Base-by-base conservation (phyloP, 2,113 vertebrate genomes). In the Stegostoma tigrinum region DNA sequence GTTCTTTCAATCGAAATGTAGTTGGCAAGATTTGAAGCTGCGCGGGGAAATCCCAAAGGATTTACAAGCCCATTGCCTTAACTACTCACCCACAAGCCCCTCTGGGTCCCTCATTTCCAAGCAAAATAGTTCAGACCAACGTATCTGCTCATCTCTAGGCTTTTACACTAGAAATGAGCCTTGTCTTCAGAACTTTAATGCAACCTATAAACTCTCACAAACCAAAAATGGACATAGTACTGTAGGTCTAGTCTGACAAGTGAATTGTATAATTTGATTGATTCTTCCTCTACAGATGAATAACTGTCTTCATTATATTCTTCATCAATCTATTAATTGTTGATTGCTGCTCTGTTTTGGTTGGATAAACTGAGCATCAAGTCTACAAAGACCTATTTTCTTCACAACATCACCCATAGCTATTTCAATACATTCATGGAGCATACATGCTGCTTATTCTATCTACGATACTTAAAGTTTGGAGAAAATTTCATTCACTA, bases 371-470 rank as follows among this genome's bases (percentile, higher is more conserved):
- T 42, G n/a, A 38, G 75, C 75, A 80, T 80, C 12, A 80, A 80
- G 34, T 80, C 75, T 34, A 34, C 30, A 14, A 80, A 83, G 78
- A 42, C n/a, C 38, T 42, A 19, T 38, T 83, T 83, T 17, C n/a
- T 83, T 83, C 55, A 12, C 0, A 61, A 61, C 55, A 61, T 83
- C 78, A 38, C 14, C 75, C 12, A n/a, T 5, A 83, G n/a, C 14
- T n/a, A 83, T 83, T 83, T 83, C n/a, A 83, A 83, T 38, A 83
- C n/a, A 83, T 83, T 83, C 78, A 83, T 83, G 78, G 78, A 83
- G 34, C 15, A 80, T 4, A 14, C n/a, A 15, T 38, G 75, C 5
- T n/a, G 34, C 2, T 15, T n/a, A 17, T 80, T 80, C 34, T 15
- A 80, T 38, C 34, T n/a, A n/a, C 7, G n/a, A 4, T 80, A 80